Conservation (phyloP, 2,113 vertebrate species). For the Xiphophorus maculatus region DNA sequence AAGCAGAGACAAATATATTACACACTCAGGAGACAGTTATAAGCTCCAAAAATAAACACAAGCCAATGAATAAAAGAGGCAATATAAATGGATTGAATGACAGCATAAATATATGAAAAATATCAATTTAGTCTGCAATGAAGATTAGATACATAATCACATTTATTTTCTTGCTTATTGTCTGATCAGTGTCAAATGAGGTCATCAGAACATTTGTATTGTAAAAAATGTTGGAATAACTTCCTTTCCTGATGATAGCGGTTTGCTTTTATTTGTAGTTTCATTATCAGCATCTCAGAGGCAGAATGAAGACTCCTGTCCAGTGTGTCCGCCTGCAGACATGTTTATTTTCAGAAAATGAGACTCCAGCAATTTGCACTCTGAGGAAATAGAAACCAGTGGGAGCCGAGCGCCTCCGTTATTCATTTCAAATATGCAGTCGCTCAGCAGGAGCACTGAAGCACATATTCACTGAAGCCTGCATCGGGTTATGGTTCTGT, state of each 20-base stretch:
- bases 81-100: too few species aligned
- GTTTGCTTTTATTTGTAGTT: conserved; percentile 1
- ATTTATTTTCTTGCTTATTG: background rate
- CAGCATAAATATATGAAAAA: too few species aligned
- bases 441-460: background rate
- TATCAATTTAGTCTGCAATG: background rate
- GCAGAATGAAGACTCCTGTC: background rate
- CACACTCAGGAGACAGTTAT: too few species aligned
- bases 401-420: conserved; percentile 7
- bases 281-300: background rate
- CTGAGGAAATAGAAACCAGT: conserved; percentile 24
- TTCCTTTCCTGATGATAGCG: background rate
- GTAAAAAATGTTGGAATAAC: background rate
- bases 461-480: background rate
- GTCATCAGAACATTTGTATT: too few species aligned
- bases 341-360: conserved; percentile 21
- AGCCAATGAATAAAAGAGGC: too few species aligned
- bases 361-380: conserved; percentile 18
- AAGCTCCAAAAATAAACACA: too few species aligned
- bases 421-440: conserved; percentile 6
- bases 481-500: background rate
- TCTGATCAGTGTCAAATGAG: too few species aligned
- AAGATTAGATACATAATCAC: background rate
- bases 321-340: background rate
- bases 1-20: too few species aligned